Base-by-base conservation (phyloP, 2,113 vertebrate genomes). In the Lichenostomus cassidix region DNA sequence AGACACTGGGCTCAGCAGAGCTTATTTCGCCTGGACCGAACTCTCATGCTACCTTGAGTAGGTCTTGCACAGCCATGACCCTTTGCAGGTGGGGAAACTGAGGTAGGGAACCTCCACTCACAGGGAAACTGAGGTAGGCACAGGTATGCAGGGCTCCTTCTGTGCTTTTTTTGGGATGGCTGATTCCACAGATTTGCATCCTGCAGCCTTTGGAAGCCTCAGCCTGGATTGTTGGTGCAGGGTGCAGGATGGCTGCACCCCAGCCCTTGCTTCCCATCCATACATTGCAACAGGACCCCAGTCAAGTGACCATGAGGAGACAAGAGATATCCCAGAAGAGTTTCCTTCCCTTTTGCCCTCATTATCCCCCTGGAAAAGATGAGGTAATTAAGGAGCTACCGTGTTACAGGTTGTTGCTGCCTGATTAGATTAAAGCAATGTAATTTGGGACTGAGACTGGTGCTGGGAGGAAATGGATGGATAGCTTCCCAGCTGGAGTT, bases 391-490 rank as follows among this genome's bases (percentile, higher is more conserved):
- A 91, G 91, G 79, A 81, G 90, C 87, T 83, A 75, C 90, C 44
- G 39, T 56, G 83, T 88, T 95, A 67, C 91, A 90, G 83, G 91
- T 91, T 93, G 83, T 37, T 91, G 74, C 79, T 84, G 94, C 74
- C 58, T 90, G 79, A 88, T 91, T 90, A 67, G 74, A 91, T 95
- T 93, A 95, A 71, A 71, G 52, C 79, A 90, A 88, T 88, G 94
- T 76, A 56, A 91, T 95, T 93, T 81, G 94, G 83, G 83, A 63
- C 42, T 31, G 29, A 76, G 44, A 84, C 74, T 31, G 12, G 75
- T 12, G 63, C 80, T 88, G 70, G 64, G 39, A 11, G 53, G 64
- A 46, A 64, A 53, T 77, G 7, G 76, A 89, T 86, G 82, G 86
- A 94, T 87, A 55, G 25, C 49, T 94, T 89, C 81, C 85, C 28